Evolutionary conservation across 1,140 invertebrate genomes (phyloP).

Genomic region (Drosophila rhopaloa): DNA sequence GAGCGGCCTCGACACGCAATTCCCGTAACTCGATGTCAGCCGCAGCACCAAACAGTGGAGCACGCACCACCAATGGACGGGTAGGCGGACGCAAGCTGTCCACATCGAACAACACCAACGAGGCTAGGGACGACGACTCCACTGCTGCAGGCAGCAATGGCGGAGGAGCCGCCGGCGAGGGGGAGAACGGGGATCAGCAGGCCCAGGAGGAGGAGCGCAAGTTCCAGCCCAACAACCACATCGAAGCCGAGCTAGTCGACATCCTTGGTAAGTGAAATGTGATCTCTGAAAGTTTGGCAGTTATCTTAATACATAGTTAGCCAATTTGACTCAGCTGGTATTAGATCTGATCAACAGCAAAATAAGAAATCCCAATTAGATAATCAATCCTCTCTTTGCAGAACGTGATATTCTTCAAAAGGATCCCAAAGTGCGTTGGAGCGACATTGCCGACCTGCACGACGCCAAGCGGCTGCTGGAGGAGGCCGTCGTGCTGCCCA

Average conservation of each 20-base stretch:
- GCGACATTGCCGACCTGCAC: constrained; percentile 98
- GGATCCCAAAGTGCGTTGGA: constrained; percentile 98
- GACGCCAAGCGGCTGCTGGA: constrained; percentile 98
- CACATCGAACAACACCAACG: constrained; percentile 64
- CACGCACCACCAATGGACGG: constrained; percentile 56
- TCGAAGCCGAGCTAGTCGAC: constrained; percentile 97
- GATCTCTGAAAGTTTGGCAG: no score
- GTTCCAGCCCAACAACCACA: constrained; percentile 95
- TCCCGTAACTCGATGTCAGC: constrained; percentile 20
- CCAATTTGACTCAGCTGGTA: no score
- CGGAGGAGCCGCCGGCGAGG: constrained; percentile 35
- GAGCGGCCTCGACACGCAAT: constrained; percentile 30
- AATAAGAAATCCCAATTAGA: not conserved
- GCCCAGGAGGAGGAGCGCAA: constrained; percentile 89
- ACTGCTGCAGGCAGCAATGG: constrained; percentile 47
- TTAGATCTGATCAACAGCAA: no score
- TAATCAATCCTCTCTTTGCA: constrained; percentile 45
- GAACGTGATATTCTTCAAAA: constrained; percentile 99
- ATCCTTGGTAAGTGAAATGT: constrained; percentile 88
- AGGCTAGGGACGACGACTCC: constrained; percentile 59
- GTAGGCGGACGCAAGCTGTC: constrained; percentile 63
- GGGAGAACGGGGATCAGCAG: constrained; percentile 85
- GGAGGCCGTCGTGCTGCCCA: constrained; percentile 98
- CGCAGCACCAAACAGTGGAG: constrained; percentile 36
- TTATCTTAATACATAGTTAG: no score